Base-by-base conservation (phyloP, 2,113 vertebrate genomes). In the Isichthys henryi region DNA sequence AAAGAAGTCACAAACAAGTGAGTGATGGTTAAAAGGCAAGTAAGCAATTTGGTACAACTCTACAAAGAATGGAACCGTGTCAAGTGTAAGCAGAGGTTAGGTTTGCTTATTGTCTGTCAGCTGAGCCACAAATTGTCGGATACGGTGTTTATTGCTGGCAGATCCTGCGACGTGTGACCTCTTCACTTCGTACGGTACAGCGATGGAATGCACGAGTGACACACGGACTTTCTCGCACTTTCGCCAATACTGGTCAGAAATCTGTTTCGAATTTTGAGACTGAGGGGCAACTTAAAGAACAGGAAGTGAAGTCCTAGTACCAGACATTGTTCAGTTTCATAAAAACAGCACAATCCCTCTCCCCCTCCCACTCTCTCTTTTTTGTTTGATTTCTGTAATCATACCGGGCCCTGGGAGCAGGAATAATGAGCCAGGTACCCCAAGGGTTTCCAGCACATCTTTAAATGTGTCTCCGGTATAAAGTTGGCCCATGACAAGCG, bases 281-380 rank as follows among this genome's bases (percentile, higher is more conserved):
- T 13, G 82, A 48, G 82, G 82, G 35, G 74, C 66, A 27, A 74
- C 66, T 15, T 74, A 74, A 74, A 35, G 74, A 48, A 48, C 39
- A 84, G 82, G 39, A 84, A 84, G 45, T 84, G 3, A 46, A 48
- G 82, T 84, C 45, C 50, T 43, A 15, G 45, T 52, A 35, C 85
- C 50, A 87, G 49, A 53, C 48, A 86, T 86, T 52, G 49, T 86
- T 86, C 84, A 31, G 49, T 52, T 52, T 49, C 84, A 86, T 86
- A 62, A 62, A 52, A 86, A 49, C 27, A 50, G 10, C 45, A 84
- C 23, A 84, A 19, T 46, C 19, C 23, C 46, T 85, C 46, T 10
- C 46, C 23, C 48, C 48, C 49, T 23, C n/a, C n/a, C 48, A 52
- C 49, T 35, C 27, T 31, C 84, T 35, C 27, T 7, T 46, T 83